Evolutionary conservation across 2,113 vertebrate genomes (phyloP).

Genomic region (Fregetta grallaria): DNA sequence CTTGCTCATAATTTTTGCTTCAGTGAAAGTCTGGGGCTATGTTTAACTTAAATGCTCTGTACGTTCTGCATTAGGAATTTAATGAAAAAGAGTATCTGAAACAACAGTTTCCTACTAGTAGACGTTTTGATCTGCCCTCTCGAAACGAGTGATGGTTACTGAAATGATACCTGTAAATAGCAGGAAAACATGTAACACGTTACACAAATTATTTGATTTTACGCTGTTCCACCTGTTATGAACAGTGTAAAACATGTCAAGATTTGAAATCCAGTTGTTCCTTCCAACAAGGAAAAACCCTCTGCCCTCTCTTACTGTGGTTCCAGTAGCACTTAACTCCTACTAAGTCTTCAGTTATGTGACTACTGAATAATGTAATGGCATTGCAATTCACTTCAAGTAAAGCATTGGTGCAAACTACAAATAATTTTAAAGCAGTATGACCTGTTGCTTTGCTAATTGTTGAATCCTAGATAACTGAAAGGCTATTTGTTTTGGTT

Average conservation of each 20-base stretch:
- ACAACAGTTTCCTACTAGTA: background rate
- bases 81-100: background rate
- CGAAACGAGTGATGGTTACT: background rate
- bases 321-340: background rate
- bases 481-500: background rate
- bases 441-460: background rate
- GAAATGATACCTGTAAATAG: background rate
- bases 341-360: background rate
- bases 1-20: background rate
- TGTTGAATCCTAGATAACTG: background rate
- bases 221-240: background rate
- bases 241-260: background rate
- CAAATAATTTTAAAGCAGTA: background rate
- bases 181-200: background rate
- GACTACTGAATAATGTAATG: background rate
- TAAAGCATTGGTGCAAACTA: background rate
- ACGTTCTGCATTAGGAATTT: background rate
- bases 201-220: background rate
- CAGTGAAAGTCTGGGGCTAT: background rate
- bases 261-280: background rate
- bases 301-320: background rate
- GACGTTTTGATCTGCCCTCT: background rate
- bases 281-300: background rate
- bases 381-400: background rate
- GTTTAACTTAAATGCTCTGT: background rate